phyloP scores from a whole-genome alignment of 2,797 vertebrate genomes.

The Heliangelus exortis region DNA sequence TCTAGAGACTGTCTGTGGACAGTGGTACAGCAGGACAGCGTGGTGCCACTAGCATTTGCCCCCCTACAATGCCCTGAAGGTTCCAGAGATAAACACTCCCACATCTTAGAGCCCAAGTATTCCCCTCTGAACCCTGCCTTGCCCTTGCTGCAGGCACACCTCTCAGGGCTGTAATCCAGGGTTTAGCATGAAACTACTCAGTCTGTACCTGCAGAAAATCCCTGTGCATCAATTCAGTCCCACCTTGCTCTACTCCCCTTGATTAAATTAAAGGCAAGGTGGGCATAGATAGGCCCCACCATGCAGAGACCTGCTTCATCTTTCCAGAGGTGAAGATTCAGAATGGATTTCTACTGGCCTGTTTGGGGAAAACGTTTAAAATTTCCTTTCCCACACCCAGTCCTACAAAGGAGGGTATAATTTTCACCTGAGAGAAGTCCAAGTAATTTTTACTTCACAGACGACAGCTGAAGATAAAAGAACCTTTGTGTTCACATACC shows the following conservation, averaged over 20 bases:
- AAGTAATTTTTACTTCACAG: neutral
- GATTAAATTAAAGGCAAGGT: neutral
- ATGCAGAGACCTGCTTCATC: neutral
- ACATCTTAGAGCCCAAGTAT: rapidly evolving
- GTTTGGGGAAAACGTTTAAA: neutral
- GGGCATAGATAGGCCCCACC: neutral
- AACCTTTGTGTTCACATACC: neutral
- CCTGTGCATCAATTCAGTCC: neutral
- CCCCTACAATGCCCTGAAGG: neutral
- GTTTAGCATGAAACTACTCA: neutral
- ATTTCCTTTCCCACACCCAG: rapidly evolving
- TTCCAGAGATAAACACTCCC: rapidly evolving
- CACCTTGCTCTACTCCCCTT: neutral
- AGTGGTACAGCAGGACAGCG: neutral
- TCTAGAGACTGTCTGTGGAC: neutral
- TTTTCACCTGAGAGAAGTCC: neutral
- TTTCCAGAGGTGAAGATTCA: neutral
- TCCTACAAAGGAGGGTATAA: neutral
- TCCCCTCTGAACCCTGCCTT: neutral
- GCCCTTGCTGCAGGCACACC: neutral
- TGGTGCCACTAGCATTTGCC: neutral
- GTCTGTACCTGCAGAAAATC: neutral
- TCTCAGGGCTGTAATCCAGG: neutral
- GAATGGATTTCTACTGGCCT: neutral
- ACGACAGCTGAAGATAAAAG: neutral